These are phyloP conservation scores for Drosophila pallidifrons DNA, from an alignment of 1,140 invertebrate genomes.

Conservation along the genomic window DNA sequence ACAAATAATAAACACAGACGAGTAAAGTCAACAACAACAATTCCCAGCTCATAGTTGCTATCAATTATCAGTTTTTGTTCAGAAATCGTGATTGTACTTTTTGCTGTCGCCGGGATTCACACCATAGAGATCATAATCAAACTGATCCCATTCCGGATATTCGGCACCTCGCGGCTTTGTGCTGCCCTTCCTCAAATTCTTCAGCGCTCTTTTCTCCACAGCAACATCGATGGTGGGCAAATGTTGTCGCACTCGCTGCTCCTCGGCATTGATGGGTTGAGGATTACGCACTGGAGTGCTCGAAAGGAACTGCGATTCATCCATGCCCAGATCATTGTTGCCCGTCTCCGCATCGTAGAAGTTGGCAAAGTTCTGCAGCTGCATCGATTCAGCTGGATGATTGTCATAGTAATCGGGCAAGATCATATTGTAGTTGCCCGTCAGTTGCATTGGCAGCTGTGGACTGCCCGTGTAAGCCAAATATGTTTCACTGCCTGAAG, in stretches of 20 bases:
- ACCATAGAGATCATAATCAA: constrained; percentile 79
- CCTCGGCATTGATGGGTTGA: constrained; percentile 56
- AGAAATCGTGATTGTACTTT: constrained; percentile 68
- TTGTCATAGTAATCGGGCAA: constrained; percentile 81
- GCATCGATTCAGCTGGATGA: constrained; percentile 75
- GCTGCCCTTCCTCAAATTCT: constrained; percentile 71
- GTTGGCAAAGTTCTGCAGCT: constrained; percentile 76
- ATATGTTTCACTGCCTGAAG: constrained; percentile 42
- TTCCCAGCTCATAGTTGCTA: not conserved
- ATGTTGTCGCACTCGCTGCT: constrained; percentile 54
- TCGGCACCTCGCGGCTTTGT: constrained; percentile 58
- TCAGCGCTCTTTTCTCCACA: constrained; percentile 56
- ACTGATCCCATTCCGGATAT: constrained; percentile 76
- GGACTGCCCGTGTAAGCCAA: constrained; percentile 62
- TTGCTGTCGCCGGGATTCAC: constrained; percentile 72
- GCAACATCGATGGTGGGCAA: constrained; percentile 55
- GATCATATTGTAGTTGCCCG: constrained; percentile 72
- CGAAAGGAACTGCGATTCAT: constrained; percentile 69
- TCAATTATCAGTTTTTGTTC: constrained; percentile 1
- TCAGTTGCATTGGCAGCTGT: constrained; percentile 57
- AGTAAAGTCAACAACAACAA: constrained; percentile 15
- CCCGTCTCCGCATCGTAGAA: constrained; percentile 66
- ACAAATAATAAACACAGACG: constrained; percentile 56
- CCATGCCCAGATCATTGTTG: constrained; percentile 68
- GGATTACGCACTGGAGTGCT: constrained; percentile 59